phyloP scores from a whole-genome alignment of 2,113 vertebrate genomes.

The Microcebus murinus region DNA sequence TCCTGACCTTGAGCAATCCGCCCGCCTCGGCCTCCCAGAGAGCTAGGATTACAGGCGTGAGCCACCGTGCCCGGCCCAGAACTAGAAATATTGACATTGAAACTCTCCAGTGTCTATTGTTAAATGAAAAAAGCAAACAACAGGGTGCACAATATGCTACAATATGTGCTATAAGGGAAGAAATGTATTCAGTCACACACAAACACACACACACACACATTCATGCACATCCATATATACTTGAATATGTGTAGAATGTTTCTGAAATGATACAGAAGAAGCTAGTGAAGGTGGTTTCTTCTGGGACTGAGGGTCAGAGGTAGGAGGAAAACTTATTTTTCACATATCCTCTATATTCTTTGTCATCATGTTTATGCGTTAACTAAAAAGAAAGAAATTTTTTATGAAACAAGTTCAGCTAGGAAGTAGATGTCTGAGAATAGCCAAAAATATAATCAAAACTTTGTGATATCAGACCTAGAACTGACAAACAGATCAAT shows the following conservation, averaged over 20 bases:
- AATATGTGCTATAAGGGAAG: neutral
- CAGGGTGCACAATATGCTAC: neutral
- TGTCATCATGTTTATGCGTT: neutral
- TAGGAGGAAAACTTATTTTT: neutral
- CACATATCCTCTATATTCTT: neutral
- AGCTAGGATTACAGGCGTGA: too few relatives aligned
- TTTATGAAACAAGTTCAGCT: neutral
- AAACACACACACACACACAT: neutral
- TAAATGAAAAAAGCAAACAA: neutral
- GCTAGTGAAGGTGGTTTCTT: neutral
- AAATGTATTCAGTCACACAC: neutral
- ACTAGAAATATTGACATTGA: slow-evolving; percentile 29
- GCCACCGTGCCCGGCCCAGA: too few relatives aligned
- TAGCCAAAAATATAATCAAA: neutral
- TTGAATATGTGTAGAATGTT: neutral
- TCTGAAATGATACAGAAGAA: neutral
- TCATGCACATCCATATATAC: neutral
- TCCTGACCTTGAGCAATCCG: too few relatives aligned
- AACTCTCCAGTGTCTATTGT: neutral
- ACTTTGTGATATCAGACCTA: neutral
- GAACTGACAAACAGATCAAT: neutral
- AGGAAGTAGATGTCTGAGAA: neutral
- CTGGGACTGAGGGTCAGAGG: neutral
- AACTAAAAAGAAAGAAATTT: neutral
- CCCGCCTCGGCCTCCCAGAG: too few relatives aligned